Evolutionary conservation across 2,113 vertebrate genomes (phyloP), one percentile per base, ranked within the genome.

Genomic region (Neodon shergylaensis): DNA sequence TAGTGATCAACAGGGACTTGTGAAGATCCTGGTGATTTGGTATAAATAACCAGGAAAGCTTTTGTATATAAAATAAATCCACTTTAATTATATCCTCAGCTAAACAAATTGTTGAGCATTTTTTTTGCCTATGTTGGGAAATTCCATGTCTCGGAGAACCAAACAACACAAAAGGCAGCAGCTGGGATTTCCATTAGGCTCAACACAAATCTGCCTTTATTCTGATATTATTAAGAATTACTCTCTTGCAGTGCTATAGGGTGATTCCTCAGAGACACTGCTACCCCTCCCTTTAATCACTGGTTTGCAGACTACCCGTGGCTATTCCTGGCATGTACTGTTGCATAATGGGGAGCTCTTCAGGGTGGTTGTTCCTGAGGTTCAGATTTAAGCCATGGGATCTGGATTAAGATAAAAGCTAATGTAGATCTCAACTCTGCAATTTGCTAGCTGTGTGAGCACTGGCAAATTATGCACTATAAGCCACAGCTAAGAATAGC

Each of bases 71-170:
- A 96, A 73, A 89, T 88, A 96, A 85, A 96, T 54, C 39, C 66
- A 98, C 72, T 44, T 92, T 95, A 88, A 92, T 84, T 94, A 90
- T 88, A 88, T 73, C 28, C 52, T 92, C 13, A 90, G 70, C 16
- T 78, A n/a, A 96, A 88, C 11, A 79, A 91, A 95, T 70, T 79
- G 19, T 84, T 88, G 52, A 65, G 9, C 31, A 47, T 1, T 79
- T 95, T 89, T 42, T 58, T 95, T 89, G n/a, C 31, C 33, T 14
- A 2, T 47, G n/a, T 33, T 93, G 39, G 61, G 16, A 88, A 65
- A 81, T 86, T 93, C 89, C 68, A 74, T 19, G 7, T 85, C 77
- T 91, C 84, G 77, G 36, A 92, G 58, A 82, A 39, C 21, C 47
- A 54, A 54, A 10, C 3, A 89, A 44, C 77, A 84, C 17, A 72